Evolutionary conservation across 1,140 invertebrate species (phyloP).

Genomic region (Zeugodacus cucurbitae): DNA sequence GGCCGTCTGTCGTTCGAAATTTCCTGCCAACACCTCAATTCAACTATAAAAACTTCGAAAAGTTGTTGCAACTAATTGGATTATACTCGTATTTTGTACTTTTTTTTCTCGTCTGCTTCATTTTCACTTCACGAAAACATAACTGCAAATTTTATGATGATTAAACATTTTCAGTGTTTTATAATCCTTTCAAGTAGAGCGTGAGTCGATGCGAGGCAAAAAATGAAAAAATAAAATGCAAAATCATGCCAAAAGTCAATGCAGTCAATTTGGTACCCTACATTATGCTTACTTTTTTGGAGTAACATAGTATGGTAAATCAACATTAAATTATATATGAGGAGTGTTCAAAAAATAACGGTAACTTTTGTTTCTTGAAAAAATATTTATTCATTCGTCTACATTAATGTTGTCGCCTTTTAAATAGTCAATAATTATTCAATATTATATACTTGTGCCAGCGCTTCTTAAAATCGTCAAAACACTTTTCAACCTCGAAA

Average conservation of each 20-base stretch:
- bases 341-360: too few relatives aligned
- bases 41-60: conserved; percentile 17
- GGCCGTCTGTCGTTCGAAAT: neutral
- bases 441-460: too few relatives aligned
- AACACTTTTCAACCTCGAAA: too few relatives aligned
- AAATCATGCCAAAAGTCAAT: neutral
- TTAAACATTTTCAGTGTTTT: conserved; percentile 26
- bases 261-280: too few relatives aligned
- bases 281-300: too few relatives aligned
- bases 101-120: neutral
- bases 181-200: conserved; percentile 5
- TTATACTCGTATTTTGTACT: neutral
- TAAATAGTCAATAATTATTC: too few relatives aligned
- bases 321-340: too few relatives aligned
- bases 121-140: conserved; percentile 33
- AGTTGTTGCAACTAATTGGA: conserved; percentile 38
- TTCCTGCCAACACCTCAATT: conserved; percentile 26
- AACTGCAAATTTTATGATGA: conserved; percentile 38
- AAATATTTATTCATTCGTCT: too few relatives aligned
- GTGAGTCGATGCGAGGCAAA: neutral
- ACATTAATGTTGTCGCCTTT: too few relatives aligned
- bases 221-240: neutral
- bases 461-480: too few relatives aligned
- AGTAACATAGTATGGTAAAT: too few relatives aligned
- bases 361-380: too few relatives aligned